Evolutionary conservation across 37 sponge, comb jelly and placozoan genomes (phyloP).

Genomic region (Oopsacas minuta): DNA sequence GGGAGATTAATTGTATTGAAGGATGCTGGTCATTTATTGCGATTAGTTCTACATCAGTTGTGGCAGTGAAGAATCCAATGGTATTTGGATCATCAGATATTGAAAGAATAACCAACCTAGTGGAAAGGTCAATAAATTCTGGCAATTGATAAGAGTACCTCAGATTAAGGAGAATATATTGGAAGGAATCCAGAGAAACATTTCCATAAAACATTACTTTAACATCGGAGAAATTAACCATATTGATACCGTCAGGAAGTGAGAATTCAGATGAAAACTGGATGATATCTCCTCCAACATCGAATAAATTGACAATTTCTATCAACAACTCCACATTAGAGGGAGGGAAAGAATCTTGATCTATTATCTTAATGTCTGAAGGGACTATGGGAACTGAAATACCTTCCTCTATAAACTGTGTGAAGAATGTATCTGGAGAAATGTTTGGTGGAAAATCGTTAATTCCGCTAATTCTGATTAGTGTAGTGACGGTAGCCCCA

Average conservation of each 20-base stretch:
- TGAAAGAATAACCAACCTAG: background rate
- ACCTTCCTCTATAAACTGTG: background rate
- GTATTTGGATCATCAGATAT: background rate
- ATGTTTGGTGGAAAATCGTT: constrained; percentile 36
- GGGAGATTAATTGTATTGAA: background rate
- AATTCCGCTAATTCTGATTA: background rate
- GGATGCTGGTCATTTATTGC: background rate
- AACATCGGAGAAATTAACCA: background rate
- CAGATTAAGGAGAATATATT: background rate
- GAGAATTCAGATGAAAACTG: background rate
- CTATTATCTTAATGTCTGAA: background rate
- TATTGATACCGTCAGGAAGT: background rate
- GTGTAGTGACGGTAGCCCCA: background rate
- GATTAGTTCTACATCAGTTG: background rate
- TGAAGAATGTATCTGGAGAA: background rate
- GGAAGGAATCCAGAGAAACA: background rate
- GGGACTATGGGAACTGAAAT: background rate
- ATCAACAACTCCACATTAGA: background rate
- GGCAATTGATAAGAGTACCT: background rate
- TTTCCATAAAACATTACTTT: background rate
- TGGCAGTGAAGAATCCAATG: background rate
- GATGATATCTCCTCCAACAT: background rate
- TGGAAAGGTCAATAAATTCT: background rate
- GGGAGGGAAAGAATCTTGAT: background rate
- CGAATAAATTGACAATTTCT: background rate